Evolutionary conservation across 37 sponge, comb jelly and placozoan genomes (phyloP).

Genomic region (Beroe ovata): DNA sequence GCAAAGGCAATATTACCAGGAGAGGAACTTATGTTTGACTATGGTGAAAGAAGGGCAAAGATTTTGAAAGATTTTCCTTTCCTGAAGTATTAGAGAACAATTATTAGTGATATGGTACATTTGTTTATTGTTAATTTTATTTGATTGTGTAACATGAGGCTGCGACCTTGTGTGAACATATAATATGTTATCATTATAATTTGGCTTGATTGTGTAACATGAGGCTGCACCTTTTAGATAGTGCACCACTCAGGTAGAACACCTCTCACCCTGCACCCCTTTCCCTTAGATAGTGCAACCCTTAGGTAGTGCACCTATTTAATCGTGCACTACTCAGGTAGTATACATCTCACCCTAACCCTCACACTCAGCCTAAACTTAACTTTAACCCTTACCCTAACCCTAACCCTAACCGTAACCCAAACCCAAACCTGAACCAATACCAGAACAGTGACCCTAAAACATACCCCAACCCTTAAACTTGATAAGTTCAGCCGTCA

Average conservation of each 20-base stretch:
- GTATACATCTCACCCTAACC: not conserved
- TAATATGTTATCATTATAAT: not conserved
- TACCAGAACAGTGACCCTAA: too few species aligned
- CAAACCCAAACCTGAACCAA: too few species aligned
- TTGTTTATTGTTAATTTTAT: not conserved
- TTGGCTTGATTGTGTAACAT: too few species aligned
- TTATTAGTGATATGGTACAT: not conserved
- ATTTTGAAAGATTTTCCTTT: not conserved
- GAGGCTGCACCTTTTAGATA: too few species aligned
- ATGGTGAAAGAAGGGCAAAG: not conserved
- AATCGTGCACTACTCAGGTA: too few species aligned
- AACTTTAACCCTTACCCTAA: not conserved
- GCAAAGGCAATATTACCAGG: not conserved
- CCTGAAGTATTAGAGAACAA: not conserved
- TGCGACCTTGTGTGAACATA: not conserved
- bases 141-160: not conserved
- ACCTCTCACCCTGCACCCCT: not conserved
- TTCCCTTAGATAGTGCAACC: too few species aligned
- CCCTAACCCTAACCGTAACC: too few species aligned
- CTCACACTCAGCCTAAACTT: not conserved
- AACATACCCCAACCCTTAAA: too few species aligned
- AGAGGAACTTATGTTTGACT: not conserved
- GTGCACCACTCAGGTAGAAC: too few species aligned
- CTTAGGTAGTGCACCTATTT: too few species aligned
- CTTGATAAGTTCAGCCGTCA: too few species aligned